Percentiles rank a stretch among this genome's conserved stretches.
phyloP scores from a whole-genome alignment of 1,140 invertebrate species.

The Drosophila asahinai region DNA sequence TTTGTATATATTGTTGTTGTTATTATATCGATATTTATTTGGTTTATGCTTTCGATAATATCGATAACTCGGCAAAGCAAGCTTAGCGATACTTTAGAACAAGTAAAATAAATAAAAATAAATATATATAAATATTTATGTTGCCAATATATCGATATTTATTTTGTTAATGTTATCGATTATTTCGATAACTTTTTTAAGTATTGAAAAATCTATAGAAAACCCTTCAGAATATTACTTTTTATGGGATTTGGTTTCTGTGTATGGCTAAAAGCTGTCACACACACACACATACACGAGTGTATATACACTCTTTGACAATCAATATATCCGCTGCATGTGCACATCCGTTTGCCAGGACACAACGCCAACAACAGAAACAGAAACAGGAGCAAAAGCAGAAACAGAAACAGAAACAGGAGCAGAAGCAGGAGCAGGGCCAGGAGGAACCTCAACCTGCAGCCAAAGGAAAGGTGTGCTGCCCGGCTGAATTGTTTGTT shows the following conservation, averaged over 20 bases:
- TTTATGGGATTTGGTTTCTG: not conserved
- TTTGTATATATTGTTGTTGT: not conserved
- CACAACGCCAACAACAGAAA: conserved; percentile 24
- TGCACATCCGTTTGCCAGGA: conserved; percentile 67
- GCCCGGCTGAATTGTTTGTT: conserved; percentile 45
- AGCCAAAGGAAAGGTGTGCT: conserved; percentile 66
- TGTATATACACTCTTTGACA: conserved; percentile 55
- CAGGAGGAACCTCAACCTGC: conserved; percentile 10
- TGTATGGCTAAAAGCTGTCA: conserved; percentile 16
- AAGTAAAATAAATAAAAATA: too few species aligned
- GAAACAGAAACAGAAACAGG: conserved; percentile 1
- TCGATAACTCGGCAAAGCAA: not conserved
- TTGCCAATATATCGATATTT: too few species aligned
- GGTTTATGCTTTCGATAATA: not conserved
- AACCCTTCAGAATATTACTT: not conserved
- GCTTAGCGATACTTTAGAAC: too few species aligned
- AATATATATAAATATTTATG: too few species aligned
- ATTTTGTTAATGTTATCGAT: too few species aligned
- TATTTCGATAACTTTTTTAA: not conserved
- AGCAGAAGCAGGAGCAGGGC: conserved; percentile 1
- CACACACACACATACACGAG: conserved; percentile 5
- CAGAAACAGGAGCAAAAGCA: conserved; percentile 10
- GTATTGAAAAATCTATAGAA: too few species aligned
- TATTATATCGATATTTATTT: not conserved
- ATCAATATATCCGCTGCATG: conserved; percentile 82